Conservation (phyloP, 2,113 vertebrate species). For the Vulpes lagopus region DNA sequence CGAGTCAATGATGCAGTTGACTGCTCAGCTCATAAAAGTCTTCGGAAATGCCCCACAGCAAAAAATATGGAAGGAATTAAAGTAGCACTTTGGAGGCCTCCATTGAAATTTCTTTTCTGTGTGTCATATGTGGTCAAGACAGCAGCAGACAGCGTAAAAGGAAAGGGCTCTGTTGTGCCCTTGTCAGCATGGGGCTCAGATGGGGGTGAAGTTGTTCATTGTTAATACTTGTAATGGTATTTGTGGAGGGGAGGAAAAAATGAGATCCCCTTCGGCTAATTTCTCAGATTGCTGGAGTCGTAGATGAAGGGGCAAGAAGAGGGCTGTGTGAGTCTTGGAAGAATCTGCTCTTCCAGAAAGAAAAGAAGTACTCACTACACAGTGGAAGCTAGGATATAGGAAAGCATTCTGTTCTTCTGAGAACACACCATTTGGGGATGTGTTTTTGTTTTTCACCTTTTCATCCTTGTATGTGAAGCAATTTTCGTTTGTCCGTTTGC, state of each 20-base stretch:
- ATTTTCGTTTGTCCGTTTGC: neutral
- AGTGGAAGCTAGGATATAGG: neutral
- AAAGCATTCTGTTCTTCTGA: constrained; percentile 27
- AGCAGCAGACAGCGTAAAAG: neutral
- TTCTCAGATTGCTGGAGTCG: constrained; percentile 55
- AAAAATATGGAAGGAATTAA: constrained; percentile 75
- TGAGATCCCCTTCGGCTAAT: constrained; percentile 46
- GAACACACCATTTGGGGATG: neutral
- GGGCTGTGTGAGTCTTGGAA: constrained; percentile 24
- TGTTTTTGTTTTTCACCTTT: constrained; percentile 30
- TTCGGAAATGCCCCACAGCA: constrained; percentile 62
- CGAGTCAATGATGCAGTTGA: neutral
- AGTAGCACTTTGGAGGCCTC: constrained; percentile 69
- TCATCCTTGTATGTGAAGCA: neutral
- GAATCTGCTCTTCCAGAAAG: neutral
- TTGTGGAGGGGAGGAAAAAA: constrained; percentile 22
- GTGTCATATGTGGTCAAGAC: constrained; percentile 64
- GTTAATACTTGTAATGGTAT: constrained; percentile 32
- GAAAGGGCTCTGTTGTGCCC: constrained; percentile 43
- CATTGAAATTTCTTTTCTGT: constrained; percentile 58
- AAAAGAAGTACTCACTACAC: neutral
- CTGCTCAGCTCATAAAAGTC: constrained; percentile 29
- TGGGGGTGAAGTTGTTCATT: constrained; percentile 11
- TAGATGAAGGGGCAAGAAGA: neutral
- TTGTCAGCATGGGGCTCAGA: neutral